These are phyloP conservation scores for Leptoclinus maculatus DNA, from an alignment of 2,797 vertebrate species.

Conservation along the genomic window DNA sequence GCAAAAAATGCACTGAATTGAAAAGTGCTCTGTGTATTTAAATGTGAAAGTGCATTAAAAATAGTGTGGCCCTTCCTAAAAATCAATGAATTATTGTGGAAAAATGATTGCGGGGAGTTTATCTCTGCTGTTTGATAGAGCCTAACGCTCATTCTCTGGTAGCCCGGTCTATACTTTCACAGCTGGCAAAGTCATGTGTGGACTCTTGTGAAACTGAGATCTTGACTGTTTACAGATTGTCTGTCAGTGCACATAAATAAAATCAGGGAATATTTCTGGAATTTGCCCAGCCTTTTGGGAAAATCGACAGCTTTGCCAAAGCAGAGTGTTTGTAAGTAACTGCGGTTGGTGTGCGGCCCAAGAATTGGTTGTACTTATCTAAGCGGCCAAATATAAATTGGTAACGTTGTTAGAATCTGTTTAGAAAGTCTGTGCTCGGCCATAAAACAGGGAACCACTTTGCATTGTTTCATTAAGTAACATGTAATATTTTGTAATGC, in stretches of 20 bases:
- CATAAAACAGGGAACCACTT: neutral
- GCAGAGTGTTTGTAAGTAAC: neutral
- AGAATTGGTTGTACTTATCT: neutral
- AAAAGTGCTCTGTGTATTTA: neutral
- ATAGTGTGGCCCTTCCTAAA: neutral
- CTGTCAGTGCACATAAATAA: neutral
- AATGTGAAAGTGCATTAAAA: too few species aligned
- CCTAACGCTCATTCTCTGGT: neutral
- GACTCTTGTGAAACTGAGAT: neutral
- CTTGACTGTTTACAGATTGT: neutral
- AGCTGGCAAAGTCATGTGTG: neutral
- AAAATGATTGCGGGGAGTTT: neutral
- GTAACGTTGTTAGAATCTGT: neutral
- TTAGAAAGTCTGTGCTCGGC: conserved; percentile 3
- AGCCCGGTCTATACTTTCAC: neutral
- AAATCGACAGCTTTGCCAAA: neutral
- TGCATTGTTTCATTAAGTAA: conserved; percentile 9
- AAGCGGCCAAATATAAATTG: neutral
- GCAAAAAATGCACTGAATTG: too few species aligned
- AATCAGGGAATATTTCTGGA: neutral
- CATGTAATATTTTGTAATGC: neutral
- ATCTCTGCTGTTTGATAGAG: neutral
- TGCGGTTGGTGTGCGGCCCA: neutral
- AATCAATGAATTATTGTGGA: too few species aligned
- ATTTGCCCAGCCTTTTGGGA: neutral